A percentile compares a stretch with the other conserved stretches of the same genome.
Evolutionary conservation across 2,113 vertebrate genomes (phyloP).

Genomic region (Centropus unirufus): DNA sequence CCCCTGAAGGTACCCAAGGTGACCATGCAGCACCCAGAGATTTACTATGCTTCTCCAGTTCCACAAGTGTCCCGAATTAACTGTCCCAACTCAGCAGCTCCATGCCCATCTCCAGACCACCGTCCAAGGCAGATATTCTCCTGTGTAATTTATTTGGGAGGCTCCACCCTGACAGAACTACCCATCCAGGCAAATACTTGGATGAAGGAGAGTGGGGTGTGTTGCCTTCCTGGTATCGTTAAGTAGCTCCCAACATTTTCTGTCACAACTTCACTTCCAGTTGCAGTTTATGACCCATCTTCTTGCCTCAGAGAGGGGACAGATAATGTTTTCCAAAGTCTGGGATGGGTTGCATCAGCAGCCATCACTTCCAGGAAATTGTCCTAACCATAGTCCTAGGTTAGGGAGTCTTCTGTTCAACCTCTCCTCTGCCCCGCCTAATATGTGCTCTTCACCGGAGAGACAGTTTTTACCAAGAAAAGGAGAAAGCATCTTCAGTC

Average conservation of each 20-base stretch:
- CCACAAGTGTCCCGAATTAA: background rate
- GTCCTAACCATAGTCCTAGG: background rate
- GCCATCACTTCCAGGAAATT: background rate
- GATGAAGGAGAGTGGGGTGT: background rate
- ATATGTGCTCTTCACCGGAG: background rate
- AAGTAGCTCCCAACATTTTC: background rate
- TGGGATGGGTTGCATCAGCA: background rate
- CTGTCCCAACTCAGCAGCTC: background rate
- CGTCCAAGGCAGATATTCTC: background rate
- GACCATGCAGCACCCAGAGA: background rate
- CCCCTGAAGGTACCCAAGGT: background rate
- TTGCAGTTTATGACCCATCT: background rate
- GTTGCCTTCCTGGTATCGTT: background rate
- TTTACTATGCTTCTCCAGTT: background rate
- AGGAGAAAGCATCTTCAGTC: background rate
- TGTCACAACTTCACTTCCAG: background rate
- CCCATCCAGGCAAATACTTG: background rate
- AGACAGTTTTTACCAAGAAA: background rate
- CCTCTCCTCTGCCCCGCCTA: background rate
- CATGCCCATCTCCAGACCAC: background rate
- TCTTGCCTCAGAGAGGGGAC: background rate
- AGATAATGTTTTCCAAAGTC: background rate
- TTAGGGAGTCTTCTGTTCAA: background rate
- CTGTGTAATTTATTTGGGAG: background rate
- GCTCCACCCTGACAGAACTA: background rate